A percentile compares a stretch with the other conserved stretches of the same genome.
phyloP scores from a whole-genome alignment of 2,888 invertebrate species.

The Operophtera brumata region DNA sequence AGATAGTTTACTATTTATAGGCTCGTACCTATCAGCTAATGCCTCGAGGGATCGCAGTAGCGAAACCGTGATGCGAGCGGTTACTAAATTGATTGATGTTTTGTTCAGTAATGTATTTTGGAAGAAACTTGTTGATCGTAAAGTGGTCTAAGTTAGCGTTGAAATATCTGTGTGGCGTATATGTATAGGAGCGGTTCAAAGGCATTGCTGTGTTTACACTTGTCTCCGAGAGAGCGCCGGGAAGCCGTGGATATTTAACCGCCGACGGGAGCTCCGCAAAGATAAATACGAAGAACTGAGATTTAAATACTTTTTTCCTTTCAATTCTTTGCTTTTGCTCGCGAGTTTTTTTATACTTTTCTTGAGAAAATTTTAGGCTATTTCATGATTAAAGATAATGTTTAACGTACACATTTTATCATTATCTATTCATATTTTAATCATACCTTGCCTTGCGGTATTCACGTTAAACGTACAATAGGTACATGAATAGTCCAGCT shows the following conservation, averaged over 20 bases:
- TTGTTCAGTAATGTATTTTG: constrained; percentile 21
- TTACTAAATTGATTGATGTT: constrained; percentile 34
- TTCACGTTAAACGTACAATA: neutral
- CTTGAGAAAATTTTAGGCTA: constrained; percentile 27
- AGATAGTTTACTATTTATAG: constrained; percentile 35
- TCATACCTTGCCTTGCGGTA: neutral
- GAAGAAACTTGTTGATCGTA: constrained; percentile 31
- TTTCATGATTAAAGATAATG: constrained; percentile 31
- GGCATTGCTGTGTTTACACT: constrained; percentile 69
- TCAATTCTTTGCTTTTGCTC: constrained; percentile 52
- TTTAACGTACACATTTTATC: constrained; percentile 20
- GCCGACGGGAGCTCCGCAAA: constrained; percentile 62
- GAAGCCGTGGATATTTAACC: constrained; percentile 71
- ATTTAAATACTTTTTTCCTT: constrained; percentile 72
- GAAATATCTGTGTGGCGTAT: constrained; percentile 20
- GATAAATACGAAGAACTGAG: constrained; percentile 69
- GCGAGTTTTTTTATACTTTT: constrained; percentile 43
- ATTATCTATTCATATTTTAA: constrained; percentile 16
- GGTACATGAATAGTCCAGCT: neutral
- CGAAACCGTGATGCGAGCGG: constrained; percentile 25
- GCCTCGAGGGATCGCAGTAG: constrained; percentile 28
- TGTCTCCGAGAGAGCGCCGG: constrained; percentile 59
- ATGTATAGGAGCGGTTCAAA: constrained; percentile 64
- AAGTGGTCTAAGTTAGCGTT: constrained; percentile 21
- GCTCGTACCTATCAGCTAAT: constrained; percentile 23